A percentile compares a stretch with the other conserved stretches of the same genome.
Conservation (phyloP, 2,888 invertebrate genomes). For the Cephus rjabovi region DNA sequence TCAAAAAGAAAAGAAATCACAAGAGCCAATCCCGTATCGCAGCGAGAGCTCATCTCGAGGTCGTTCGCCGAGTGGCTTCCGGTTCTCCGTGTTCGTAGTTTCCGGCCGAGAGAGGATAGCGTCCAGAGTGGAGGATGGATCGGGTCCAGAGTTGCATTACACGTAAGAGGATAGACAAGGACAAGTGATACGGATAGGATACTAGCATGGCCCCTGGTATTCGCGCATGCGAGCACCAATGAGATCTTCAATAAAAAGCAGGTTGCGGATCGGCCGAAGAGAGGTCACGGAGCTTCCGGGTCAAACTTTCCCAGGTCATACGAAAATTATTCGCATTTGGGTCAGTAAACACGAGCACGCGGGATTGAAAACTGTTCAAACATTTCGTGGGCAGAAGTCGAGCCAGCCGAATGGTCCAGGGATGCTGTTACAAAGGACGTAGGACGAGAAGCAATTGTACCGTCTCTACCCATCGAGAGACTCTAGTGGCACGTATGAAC, state of each 20-base stretch:
- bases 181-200: not conserved
- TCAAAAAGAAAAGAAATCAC: not conserved
- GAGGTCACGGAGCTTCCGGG: not conserved
- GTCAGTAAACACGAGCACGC: slow-evolving; percentile 23
- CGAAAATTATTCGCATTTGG: slow-evolving; percentile 37
- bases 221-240: not conserved
- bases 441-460: not conserved
- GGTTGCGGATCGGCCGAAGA: not conserved
- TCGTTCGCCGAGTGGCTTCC: not conserved
- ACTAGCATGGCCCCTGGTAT: not conserved
- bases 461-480: not conserved
- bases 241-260: not conserved
- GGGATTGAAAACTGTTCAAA: slow-evolving; percentile 11
- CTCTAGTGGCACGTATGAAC: not conserved
- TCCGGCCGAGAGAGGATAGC: not conserved
- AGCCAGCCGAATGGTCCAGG: not conserved
- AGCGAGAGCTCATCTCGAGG: not conserved
- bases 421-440: not conserved
- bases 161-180: not conserved
- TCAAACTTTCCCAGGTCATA: slow-evolving; percentile 10
- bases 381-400: not conserved
- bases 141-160: not conserved
- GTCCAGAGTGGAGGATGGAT: not conserved
- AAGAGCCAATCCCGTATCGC: not conserved
- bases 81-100: not conserved